These are phyloP conservation scores for Panorpa germanica DNA, from an alignment of 2,888 invertebrate species.

Conservation along the genomic window DNA sequence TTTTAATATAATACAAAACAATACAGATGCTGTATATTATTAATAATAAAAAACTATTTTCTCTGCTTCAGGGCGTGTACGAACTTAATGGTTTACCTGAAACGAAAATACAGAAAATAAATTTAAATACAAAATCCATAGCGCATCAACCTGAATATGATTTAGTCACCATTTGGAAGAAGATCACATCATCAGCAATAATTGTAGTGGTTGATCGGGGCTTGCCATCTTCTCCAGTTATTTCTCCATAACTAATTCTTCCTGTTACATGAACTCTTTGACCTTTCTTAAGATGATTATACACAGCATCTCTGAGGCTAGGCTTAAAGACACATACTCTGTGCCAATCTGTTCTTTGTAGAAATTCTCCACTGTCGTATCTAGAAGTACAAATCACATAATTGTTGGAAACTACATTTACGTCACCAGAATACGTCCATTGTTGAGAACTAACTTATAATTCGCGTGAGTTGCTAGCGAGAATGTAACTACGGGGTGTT, in stretches of 20 bases:
- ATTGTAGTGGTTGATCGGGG: conserved; percentile 54
- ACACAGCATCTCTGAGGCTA: conserved; percentile 56
- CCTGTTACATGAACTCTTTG: conserved; percentile 70
- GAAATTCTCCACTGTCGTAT: conserved; percentile 56
- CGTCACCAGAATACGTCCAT: too few species aligned
- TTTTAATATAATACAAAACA: too few species aligned
- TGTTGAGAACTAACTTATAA: conserved; percentile 45
- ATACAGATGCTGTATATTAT: too few species aligned
- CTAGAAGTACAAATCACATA: conserved; percentile 12
- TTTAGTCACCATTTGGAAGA: conserved; percentile 46
- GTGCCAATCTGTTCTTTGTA: conserved; percentile 87
- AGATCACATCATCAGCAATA: conserved; percentile 74
- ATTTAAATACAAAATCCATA: too few species aligned
- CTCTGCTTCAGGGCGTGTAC: too few species aligned
- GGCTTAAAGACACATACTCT: conserved; percentile 74
- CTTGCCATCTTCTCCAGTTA: conserved; percentile 58
- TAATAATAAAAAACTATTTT: too few species aligned
- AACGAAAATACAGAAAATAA: too few species aligned
- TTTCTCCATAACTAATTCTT: conserved; percentile 66
- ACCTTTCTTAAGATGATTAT: conserved; percentile 68
- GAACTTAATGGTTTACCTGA: too few species aligned
- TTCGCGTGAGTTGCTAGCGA: conserved; percentile 78
- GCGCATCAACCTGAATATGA: too few species aligned
- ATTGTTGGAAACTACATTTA: too few species aligned
- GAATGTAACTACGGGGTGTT: conserved; percentile 76